phyloP scores from a whole-genome alignment of 2,888 invertebrate genomes.

The Ophioninae sp. region DNA sequence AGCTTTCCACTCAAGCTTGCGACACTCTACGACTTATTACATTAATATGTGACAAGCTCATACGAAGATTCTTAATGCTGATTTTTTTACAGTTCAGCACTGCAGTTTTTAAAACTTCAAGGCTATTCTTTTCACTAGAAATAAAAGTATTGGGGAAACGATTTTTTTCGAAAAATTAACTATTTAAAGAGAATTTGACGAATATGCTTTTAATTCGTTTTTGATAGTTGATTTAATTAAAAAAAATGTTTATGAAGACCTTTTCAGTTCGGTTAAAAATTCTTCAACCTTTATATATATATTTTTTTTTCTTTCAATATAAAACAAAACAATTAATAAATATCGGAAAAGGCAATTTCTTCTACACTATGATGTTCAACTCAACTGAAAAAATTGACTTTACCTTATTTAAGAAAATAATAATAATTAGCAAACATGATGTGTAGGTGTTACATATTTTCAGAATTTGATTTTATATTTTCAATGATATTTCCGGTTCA shows the following conservation, averaged over 20 bases:
- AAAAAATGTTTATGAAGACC: background rate
- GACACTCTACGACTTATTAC: too few relatives aligned
- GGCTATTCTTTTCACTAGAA: too few relatives aligned
- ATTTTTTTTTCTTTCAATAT: background rate
- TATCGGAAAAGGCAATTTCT: background rate
- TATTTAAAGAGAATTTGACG: too few relatives aligned
- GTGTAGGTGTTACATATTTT: background rate
- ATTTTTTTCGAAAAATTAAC: too few relatives aligned
- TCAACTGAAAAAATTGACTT: background rate
- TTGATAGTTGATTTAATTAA: too few relatives aligned
- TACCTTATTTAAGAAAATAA: background rate
- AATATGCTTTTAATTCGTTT: too few relatives aligned
- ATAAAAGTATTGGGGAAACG: too few relatives aligned
- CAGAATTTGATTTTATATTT: background rate
- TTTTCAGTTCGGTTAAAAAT: background rate
- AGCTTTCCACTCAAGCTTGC: too few relatives aligned
- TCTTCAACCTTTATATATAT: background rate
- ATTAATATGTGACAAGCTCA: too few relatives aligned
- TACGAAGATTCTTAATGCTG: too few relatives aligned
- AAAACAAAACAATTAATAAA: background rate
- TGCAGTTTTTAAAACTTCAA: too few relatives aligned
- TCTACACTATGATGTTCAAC: background rate
- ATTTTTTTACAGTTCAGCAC: too few relatives aligned
- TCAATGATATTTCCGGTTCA: background rate
- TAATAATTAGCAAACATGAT: background rate